Conservation (phyloP, 2,113 vertebrate genomes). For the Brevimyrus niger region DNA sequence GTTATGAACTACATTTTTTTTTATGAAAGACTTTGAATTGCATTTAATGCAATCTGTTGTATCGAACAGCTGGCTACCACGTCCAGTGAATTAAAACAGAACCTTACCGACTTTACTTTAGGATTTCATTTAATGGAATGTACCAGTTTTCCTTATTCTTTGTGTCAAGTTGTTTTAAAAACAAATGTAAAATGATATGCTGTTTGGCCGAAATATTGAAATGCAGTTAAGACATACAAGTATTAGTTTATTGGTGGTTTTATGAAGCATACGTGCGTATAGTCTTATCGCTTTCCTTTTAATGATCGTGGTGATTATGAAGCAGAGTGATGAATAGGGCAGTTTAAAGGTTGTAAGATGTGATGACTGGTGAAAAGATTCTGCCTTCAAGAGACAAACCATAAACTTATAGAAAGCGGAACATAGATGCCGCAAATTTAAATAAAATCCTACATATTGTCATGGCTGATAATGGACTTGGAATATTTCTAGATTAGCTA, state of each 20-base stretch:
- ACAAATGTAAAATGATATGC: not conserved
- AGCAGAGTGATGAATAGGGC: not conserved
- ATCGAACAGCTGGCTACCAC: not conserved
- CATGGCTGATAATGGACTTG: not conserved
- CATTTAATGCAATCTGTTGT: not conserved
- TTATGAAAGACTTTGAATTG: not conserved
- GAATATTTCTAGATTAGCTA: not conserved
- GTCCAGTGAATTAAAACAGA: not conserved
- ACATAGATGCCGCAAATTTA: not conserved
- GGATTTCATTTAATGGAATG: not conserved
- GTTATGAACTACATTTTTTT: not conserved
- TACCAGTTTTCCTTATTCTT: not conserved
- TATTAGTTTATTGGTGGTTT: not conserved
- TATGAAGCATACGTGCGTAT: not conserved
- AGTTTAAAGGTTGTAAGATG: not conserved
- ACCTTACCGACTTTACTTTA: not conserved
- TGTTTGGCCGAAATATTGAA: not conserved
- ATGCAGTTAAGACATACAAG: not conserved
- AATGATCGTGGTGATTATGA: not conserved
- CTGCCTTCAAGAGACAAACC: not conserved
- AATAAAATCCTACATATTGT: not conserved
- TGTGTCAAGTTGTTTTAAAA: not conserved
- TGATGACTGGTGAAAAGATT: not conserved
- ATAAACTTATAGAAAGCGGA: not conserved
- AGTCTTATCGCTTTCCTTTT: not conserved